Evolutionary conservation across 2,113 vertebrate species (phyloP), one percentile per base, ranked within the genome.

Genomic region (Lonchura striata): DNA sequence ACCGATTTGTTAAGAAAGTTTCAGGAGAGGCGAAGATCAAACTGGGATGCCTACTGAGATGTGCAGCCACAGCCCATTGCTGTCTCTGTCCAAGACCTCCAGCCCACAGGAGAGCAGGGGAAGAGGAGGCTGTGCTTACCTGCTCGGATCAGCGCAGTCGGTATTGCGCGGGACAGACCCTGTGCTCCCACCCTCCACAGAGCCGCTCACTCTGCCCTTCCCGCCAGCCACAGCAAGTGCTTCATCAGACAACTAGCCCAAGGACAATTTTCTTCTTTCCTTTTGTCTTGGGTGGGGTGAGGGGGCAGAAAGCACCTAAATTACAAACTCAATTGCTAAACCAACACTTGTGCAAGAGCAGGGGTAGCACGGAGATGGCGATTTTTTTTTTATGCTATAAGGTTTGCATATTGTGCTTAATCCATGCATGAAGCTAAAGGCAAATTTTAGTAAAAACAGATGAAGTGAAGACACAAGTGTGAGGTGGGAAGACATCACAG

Each of bases 81-180:
- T 82, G 44, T 47, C 23, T 61, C 30, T 64, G 37, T 37, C n/a
- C 59, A 44, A 44, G 11, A 33, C 8, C 12, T 21, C 49, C 72
- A 49, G 3, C 41, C 76, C 23, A 33, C 16, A 49, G 23, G 15
- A 41, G 1, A 46, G 15, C 16, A 49, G 54, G 6, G 16, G n/a
- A 41, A 3, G 5, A 10, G 8, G 52, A 4, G 5, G 39, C 18
- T 65, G 56, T 35, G 3, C n/a, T 23, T 10, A 47, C 42, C 71
- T 59, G 19, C 20, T 53, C 1, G 1, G 10, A 70, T 37, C 6
- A 14, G 46, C 0, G 19, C 57, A 39, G 16, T 16, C 56, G 63
- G 35, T 3, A 54, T 1, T 3, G 5, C 0, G 0, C 41, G 25
- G 11, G 17, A 79, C 4, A 82, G 74, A 21, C 3, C 7, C n/a